These are phyloP conservation scores for Astur gentilis DNA, from an alignment of 2,113 vertebrate species.

Conservation along the genomic window DNA sequence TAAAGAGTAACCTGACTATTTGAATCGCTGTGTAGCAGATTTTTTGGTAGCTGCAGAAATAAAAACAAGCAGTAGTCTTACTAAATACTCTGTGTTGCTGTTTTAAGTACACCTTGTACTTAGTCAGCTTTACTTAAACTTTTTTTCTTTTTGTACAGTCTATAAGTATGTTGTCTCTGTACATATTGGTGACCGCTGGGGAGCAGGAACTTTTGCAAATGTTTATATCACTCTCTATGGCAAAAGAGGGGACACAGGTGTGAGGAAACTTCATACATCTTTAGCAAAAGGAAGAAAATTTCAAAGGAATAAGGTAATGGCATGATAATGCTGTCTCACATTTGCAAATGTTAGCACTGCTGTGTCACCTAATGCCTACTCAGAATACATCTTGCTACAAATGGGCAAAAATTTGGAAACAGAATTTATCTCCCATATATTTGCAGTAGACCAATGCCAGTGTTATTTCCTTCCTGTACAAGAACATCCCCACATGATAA, in stretches of 20 bases:
- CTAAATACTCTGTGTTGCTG: background rate
- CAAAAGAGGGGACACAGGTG: slow-evolving; percentile 61
- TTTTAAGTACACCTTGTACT: background rate
- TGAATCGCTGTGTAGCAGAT: background rate
- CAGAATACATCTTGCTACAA: background rate
- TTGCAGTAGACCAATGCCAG: background rate
- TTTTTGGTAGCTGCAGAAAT: background rate
- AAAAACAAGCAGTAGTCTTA: background rate
- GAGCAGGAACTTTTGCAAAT: slow-evolving; percentile 67
- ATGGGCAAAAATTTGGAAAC: background rate
- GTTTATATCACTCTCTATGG: slow-evolving; percentile 61
- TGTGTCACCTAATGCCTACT: background rate
- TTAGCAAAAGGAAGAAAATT: slow-evolving; percentile 51
- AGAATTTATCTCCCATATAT: background rate
- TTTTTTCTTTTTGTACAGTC: slow-evolving; percentile 8
- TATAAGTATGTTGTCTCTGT: slow-evolving; percentile 61
- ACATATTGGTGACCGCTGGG: slow-evolving; percentile 47
- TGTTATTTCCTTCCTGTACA: background rate
- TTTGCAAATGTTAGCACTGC: background rate
- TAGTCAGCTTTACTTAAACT: background rate
- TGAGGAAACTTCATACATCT: slow-evolving; percentile 50
- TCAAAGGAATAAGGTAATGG: slow-evolving; percentile 62
- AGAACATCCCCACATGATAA: background rate
- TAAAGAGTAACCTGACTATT: background rate
- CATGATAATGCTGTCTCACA: background rate